Evolutionary conservation across 2,888 invertebrate genomes (phyloP).

Genomic region (Idaea dimidiata): DNA sequence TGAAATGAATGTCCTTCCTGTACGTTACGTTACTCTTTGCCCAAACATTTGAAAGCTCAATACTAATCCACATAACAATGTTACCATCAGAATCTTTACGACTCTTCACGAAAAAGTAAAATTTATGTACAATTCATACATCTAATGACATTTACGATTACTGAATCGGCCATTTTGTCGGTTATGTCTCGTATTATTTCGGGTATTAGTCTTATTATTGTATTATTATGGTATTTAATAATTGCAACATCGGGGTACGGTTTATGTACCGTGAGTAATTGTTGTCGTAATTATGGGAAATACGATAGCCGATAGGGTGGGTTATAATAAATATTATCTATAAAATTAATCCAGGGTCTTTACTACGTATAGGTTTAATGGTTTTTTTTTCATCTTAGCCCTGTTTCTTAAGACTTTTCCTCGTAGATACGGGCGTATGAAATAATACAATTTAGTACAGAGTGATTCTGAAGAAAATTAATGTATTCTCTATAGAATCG

Average conservation of each 20-base stretch:
- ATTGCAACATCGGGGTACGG: neutral
- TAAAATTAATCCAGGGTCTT: too few species aligned
- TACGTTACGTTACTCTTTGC: conserved; percentile 34
- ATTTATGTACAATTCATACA: conserved; percentile 24
- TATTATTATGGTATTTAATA: conserved; percentile 6
- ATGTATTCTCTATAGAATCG: too few species aligned
- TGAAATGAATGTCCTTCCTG: neutral
- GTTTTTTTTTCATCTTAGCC: too few species aligned
- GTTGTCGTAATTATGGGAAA: too few species aligned
- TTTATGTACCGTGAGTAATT: too few species aligned
- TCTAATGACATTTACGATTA: conserved; percentile 28
- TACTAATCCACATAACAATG: conserved; percentile 55
- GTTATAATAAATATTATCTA: too few species aligned
- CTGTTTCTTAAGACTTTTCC: too few species aligned
- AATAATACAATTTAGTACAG: too few species aligned
- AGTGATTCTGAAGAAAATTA: too few species aligned
- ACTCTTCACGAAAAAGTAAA: conserved; percentile 33
- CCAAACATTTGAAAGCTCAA: conserved; percentile 45
- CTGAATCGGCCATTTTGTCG: conserved; percentile 9
- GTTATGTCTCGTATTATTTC: neutral
- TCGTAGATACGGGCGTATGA: too few species aligned
- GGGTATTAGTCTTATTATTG: conserved; percentile 2
- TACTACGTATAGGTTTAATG: too few species aligned
- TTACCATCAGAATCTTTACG: conserved; percentile 43
- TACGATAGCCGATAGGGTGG: too few species aligned